These are phyloP conservation scores for Pseudochromis fuscus DNA, from an alignment of 2,797 vertebrate species.

Conservation along the genomic window DNA sequence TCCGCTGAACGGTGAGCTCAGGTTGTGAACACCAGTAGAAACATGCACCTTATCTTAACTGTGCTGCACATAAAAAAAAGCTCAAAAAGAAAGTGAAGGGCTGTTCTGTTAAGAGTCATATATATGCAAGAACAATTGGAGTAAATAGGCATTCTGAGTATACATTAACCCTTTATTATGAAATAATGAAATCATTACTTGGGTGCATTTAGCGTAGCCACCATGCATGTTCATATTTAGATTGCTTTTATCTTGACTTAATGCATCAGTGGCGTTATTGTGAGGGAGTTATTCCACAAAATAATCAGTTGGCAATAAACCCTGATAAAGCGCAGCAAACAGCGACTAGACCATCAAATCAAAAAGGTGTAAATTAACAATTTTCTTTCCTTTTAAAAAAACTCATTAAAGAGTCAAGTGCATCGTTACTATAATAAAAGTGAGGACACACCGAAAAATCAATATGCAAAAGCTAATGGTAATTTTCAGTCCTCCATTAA, in stretches of 20 bases:
- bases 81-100: slow-evolving; percentile 15
- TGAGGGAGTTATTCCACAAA: slow-evolving; percentile 78
- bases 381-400: slow-evolving; percentile 76
- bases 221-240: slow-evolving; percentile 81
- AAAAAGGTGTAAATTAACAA: slow-evolving; percentile 79
- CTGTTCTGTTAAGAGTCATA: slow-evolving; percentile 41
- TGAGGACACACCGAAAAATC: slow-evolving; percentile 57
- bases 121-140: slow-evolving; percentile 62
- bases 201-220: slow-evolving; percentile 78
- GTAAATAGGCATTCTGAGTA: slow-evolving; percentile 78
- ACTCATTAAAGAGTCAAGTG: slow-evolving; percentile 68
- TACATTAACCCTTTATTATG: slow-evolving; percentile 82
- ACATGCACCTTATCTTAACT: slow-evolving; percentile 12
- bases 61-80: slow-evolving; percentile 27
- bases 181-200: slow-evolving; percentile 85
- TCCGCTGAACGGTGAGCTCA: slow-evolving; percentile 57
- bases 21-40: slow-evolving; percentile 33
- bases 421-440: slow-evolving; percentile 63
- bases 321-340: slow-evolving; percentile 75
- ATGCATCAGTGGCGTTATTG: slow-evolving; percentile 80
- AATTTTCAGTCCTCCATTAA: slow-evolving; percentile 55
- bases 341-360: slow-evolving; percentile 64
- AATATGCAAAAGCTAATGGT: slow-evolving; percentile 64
- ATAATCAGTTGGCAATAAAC: slow-evolving; percentile 81
- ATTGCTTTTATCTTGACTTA: slow-evolving; percentile 84